Conservation (phyloP, 1,140 invertebrate species). For the Holcopasites calliopsidis region DNA sequence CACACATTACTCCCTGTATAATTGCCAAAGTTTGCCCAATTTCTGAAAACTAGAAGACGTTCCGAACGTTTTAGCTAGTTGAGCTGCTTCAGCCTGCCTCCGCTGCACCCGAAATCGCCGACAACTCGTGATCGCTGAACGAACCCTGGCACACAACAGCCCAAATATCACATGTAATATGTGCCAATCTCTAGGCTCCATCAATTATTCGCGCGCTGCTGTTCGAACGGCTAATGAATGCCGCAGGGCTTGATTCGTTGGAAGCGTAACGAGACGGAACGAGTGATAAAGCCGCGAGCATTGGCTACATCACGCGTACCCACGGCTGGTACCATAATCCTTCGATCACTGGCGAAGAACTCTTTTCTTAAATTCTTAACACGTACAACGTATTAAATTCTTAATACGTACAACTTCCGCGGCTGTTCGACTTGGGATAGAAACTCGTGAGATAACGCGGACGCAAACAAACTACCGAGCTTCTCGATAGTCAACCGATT, state of each 20-base stretch:
- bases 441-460: conserved; percentile 7
- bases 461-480: neutral
- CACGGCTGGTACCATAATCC: conserved; percentile 17
- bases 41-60: neutral
- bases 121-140: neutral
- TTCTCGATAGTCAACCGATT: neutral
- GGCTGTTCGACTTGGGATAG: rapidly evolving
- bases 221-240: neutral
- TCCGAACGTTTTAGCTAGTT: too few species aligned
- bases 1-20: neutral
- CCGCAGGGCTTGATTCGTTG: neutral
- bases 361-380: neutral
- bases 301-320: neutral
- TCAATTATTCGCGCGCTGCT: conserved; percentile 20
- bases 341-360: neutral
- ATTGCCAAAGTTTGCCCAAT: neutral
- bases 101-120: neutral
- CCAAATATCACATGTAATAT: neutral
- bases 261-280: conserved; percentile 30
- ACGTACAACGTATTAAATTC: too few species aligned
- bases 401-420: too few species aligned
- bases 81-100: too few species aligned
- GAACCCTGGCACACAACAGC: neutral
- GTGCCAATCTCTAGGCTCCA: neutral
- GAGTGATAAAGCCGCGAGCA: conserved; percentile 20